These are phyloP conservation scores for Cosmia trapezina DNA, from an alignment of 2,888 invertebrate species.

Conservation along the genomic window DNA sequence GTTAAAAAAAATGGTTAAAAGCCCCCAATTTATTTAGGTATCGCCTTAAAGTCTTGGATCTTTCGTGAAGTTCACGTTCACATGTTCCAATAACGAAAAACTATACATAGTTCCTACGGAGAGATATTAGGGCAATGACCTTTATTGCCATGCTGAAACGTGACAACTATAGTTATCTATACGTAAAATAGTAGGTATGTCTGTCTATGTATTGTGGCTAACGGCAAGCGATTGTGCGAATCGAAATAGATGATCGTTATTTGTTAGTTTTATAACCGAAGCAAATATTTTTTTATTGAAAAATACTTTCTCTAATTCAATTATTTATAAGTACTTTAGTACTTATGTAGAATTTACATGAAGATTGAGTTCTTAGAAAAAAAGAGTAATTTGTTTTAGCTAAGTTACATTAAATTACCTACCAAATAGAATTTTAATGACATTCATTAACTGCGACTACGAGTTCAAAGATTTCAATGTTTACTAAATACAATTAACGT, in stretches of 20 bases:
- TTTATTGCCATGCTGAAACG: no score
- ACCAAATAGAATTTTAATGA: conserved; percentile 9
- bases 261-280: conserved; percentile 26
- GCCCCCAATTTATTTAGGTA: no score
- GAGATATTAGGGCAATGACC: no score
- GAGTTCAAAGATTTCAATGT: conserved; percentile 15
- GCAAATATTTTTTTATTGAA: conserved; percentile 23
- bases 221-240: neutral
- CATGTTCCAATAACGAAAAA: no score
- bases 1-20: no score
- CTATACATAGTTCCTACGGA: no score
- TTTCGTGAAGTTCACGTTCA: no score
- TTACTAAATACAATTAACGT: conserved; percentile 8
- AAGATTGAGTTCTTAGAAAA: conserved; percentile 5
- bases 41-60: no score
- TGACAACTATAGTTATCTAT: no score
- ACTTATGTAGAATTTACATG: neutral
- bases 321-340: neutral
- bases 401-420: conserved; percentile 3
- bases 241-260: conserved; percentile 26
- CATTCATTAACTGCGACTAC: neutral
- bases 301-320: conserved; percentile 16
- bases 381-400: conserved; percentile 3
- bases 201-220: neutral
- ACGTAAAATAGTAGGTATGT: neutral